Base-by-base conservation (phyloP, 2,888 invertebrate species). In the Himalopsyche kuldschensis region DNA sequence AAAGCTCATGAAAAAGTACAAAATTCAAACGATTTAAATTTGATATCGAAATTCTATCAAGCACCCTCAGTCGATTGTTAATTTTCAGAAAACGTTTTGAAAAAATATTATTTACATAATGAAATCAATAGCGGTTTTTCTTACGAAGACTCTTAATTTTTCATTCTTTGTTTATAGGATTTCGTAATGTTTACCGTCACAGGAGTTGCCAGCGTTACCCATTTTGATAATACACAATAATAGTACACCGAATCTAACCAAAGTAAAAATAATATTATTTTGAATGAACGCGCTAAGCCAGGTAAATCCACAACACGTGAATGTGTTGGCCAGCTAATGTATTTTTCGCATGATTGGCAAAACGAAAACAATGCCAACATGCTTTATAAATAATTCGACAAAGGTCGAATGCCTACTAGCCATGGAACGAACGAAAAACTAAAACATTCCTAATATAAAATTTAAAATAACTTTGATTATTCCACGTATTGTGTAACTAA, bases 321-420 rank as follows among this genome's bases (percentile, higher is more conserved):
- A 48, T 30, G 31, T 27, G 32, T 48, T 24, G 76, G 76, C 48
- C 81, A 81, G 76, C 20, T 84, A 84, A 84, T 82, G 82, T 84
- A 76, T 82, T 80, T 82, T 82, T 84, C 80, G 84, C 84, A 84
- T 84, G 84, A 84, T 82, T 82, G 82, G 77, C 48, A 47, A 27
- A 41, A 27, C 35, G 83, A 82, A 82, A 84, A 84, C 82, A 82
- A 84, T 79, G 48, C 78, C 31, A 32, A 77, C 41, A 47, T 75
- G 11, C 69, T 27, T 46, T 31, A 80, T 63, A 80, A 80, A 41
- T 80, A 80, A 35, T 69, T 41, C 32, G 6, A 63, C 20, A 35
- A 80, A 80, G 80, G 80, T 80, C 80, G 75, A 46, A 78, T 20
- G 47, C 41, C 27, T 41, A 47, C 46, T 46, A 32, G 24, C 46